These are phyloP conservation scores for Heterodera carotae DNA, from an alignment of 1,140 invertebrate species.

Conservation along the genomic window DNA sequence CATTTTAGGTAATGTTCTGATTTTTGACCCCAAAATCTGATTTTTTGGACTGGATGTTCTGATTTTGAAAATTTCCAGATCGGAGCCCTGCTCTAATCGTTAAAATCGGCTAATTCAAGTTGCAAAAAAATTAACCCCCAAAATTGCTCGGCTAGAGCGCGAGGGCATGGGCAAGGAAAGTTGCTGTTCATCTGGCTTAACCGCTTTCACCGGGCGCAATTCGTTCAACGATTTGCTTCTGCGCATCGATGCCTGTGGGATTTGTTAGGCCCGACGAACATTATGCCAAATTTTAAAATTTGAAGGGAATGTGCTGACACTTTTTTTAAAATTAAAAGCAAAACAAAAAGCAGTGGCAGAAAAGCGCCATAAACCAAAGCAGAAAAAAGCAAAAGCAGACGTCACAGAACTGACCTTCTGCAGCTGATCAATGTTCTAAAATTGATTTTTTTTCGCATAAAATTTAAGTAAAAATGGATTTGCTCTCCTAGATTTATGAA, in stretches of 20 bases:
- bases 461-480: too few species aligned
- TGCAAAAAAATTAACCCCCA: not conserved
- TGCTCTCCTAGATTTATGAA: too few species aligned
- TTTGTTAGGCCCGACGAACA: not conserved
- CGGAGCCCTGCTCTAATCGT: too few species aligned
- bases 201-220: conserved; percentile 9
- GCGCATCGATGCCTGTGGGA: conserved; percentile 26
- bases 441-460: conserved; percentile 22
- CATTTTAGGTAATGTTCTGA: too few species aligned
- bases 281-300: conserved; percentile 22
- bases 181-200: not conserved
- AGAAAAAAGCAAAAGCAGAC: conserved; percentile 22
- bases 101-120: too few species aligned
- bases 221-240: conserved; percentile 26
- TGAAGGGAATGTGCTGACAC: conserved; percentile 6
- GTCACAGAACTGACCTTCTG: conserved; percentile 63
- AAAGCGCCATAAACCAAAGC: conserved; percentile 19
- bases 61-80: too few species aligned
- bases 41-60: too few species aligned
- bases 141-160: not conserved
- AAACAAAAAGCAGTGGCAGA: conserved; percentile 32
- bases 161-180: not conserved
- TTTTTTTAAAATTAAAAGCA: conserved; percentile 10
- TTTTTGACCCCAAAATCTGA: too few species aligned
- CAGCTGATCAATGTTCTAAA: conserved; percentile 59